Evolutionary conservation across 2,113 vertebrate species (phyloP).

Genomic region (Muntiacus muntjak): DNA sequence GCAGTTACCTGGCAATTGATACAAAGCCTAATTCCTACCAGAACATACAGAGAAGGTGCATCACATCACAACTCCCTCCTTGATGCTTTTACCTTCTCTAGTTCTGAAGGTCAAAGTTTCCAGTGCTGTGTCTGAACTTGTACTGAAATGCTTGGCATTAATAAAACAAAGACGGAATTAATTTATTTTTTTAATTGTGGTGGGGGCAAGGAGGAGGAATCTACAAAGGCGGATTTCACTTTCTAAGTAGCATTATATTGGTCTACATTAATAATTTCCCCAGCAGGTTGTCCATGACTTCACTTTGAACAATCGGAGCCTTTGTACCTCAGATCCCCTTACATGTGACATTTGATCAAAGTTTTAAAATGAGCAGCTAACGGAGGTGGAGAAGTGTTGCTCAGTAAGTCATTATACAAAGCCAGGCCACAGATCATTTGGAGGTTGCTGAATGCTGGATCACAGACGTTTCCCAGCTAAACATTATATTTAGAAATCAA

Average conservation of each 20-base stretch:
- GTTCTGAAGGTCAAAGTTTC: slow-evolving; percentile 68
- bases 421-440: slow-evolving; percentile 43
- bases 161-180: slow-evolving; percentile 80
- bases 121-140: slow-evolving; percentile 76
- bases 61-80: neutral
- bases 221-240: slow-evolving; percentile 78
- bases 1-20: neutral
- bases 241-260: slow-evolving; percentile 82
- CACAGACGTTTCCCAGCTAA: neutral
- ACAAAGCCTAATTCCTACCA: neutral
- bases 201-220: slow-evolving; percentile 37
- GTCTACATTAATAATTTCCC: slow-evolving; percentile 86
- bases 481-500: neutral
- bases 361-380: slow-evolving; percentile 79
- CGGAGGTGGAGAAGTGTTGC: slow-evolving; percentile 45
- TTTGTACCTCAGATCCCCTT: slow-evolving; percentile 87
- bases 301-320: slow-evolving; percentile 79
- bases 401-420: slow-evolving; percentile 57
- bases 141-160: slow-evolving; percentile 74
- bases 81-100: slow-evolving; percentile 2
- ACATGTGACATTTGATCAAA: slow-evolving; percentile 79
- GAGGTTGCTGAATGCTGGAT: neutral
- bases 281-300: slow-evolving; percentile 83
- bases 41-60: neutral
- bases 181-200: slow-evolving; percentile 64